Evolutionary conservation across 1,140 invertebrate species (phyloP).

Genomic region (Helicoverpa zea): DNA sequence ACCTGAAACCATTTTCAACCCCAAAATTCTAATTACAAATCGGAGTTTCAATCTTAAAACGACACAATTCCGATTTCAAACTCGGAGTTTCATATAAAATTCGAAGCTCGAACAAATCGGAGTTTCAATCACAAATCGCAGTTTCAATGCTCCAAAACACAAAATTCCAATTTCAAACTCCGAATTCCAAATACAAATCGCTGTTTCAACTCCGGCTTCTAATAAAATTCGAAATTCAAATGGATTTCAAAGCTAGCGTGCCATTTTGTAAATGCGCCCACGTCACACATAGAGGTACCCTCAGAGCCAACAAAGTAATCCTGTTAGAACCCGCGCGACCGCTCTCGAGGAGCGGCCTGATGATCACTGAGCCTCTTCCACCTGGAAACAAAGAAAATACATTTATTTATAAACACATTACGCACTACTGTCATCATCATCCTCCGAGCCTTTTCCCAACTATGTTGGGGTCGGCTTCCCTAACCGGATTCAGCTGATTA

Average conservation of each 20-base stretch:
- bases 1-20: too few relatives aligned
- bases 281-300: too few relatives aligned
- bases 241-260: too few relatives aligned
- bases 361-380: slow-evolving; percentile 76
- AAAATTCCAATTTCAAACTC: not conserved
- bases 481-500: too few relatives aligned
- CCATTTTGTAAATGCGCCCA: too few relatives aligned
- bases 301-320: slow-evolving; percentile 33
- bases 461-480: too few relatives aligned
- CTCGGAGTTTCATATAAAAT: not conserved
- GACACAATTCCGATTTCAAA: not conserved
- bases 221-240: not conserved
- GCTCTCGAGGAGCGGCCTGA: slow-evolving; percentile 36
- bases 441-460: too few relatives aligned
- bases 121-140: not conserved
- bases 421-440: too few relatives aligned
- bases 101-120: not conserved
- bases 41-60: too few relatives aligned
- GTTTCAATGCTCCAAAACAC: not conserved
- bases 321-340: slow-evolving; percentile 33
- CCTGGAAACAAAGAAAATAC: not conserved
- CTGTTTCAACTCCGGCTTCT: not conserved
- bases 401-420: too few relatives aligned
- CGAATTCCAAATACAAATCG: not conserved
- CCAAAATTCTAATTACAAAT: too few relatives aligned